A percentile compares a stretch with the other conserved stretches of the same genome.
Conservation (phyloP, 2,797 vertebrate genomes). For the Cheirogaleus major region DNA sequence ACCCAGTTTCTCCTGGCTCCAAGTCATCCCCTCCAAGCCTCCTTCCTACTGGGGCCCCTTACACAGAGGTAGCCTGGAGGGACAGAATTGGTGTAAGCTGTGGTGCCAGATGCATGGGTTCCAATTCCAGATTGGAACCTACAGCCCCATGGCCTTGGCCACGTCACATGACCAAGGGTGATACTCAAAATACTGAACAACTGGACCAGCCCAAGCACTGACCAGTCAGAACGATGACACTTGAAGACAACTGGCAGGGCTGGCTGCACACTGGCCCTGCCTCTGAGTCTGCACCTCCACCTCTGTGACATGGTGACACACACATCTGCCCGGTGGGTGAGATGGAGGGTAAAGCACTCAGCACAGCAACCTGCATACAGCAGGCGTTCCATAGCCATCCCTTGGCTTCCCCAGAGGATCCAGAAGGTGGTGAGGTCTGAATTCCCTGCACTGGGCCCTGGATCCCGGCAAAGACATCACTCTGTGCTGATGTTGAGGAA, state of each 20-base stretch:
- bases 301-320: background rate
- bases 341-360: background rate
- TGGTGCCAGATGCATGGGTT: background rate
- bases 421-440: background rate
- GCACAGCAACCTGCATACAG: background rate
- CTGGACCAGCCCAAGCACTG: background rate
- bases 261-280: background rate
- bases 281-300: background rate
- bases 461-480: background rate
- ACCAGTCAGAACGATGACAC: background rate
- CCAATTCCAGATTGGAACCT: background rate
- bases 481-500: background rate
- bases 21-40: background rate
- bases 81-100: background rate
- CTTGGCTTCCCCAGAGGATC: background rate
- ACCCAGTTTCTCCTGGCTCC: background rate
- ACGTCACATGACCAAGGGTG: background rate
- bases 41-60: background rate
- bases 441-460: background rate
- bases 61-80: background rate
- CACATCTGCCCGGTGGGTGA: background rate
- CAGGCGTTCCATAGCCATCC: background rate
- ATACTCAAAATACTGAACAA: background rate
- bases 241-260: too few species aligned
- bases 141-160: background rate